phyloP scores from a whole-genome alignment of 2,797 vertebrate genomes.

The Manis pentadactyla region DNA sequence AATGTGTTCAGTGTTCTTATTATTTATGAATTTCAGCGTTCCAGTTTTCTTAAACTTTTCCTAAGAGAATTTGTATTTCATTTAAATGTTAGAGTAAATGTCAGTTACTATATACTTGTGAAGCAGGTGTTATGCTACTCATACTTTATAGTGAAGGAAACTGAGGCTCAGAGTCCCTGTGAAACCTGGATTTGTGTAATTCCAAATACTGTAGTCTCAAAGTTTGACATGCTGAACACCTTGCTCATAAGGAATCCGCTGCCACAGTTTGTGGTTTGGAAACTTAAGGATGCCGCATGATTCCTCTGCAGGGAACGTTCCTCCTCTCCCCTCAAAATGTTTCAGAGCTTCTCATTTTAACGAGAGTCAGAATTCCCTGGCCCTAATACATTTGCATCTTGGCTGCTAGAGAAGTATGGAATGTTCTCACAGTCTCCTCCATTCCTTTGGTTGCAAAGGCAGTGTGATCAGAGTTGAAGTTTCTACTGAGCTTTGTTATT shows the following conservation, averaged over 20 bases:
- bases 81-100: neutral
- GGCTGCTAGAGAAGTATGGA: neutral
- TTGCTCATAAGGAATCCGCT: neutral
- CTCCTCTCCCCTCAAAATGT: neutral
- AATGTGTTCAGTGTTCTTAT: neutral
- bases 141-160: neutral
- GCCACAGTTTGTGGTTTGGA: neutral
- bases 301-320: neutral
- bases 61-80: neutral
- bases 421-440: slow-evolving; percentile 21
- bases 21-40: neutral
- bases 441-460: slow-evolving; percentile 24
- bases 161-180: neutral
- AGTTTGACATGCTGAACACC: neutral
- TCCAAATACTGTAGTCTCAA: neutral
- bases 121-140: neutral
- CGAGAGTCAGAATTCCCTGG: slow-evolving; percentile 6
- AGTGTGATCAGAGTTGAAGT: neutral
- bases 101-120: neutral
- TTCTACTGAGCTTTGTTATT: slow-evolving; percentile 44
- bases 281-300: neutral
- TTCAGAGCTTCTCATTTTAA: neutral
- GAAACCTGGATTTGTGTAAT: neutral
- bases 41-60: neutral
- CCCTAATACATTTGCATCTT: neutral